phyloP scores from a whole-genome alignment of 2,797 vertebrate species.

The Leptatherina wallacei region DNA sequence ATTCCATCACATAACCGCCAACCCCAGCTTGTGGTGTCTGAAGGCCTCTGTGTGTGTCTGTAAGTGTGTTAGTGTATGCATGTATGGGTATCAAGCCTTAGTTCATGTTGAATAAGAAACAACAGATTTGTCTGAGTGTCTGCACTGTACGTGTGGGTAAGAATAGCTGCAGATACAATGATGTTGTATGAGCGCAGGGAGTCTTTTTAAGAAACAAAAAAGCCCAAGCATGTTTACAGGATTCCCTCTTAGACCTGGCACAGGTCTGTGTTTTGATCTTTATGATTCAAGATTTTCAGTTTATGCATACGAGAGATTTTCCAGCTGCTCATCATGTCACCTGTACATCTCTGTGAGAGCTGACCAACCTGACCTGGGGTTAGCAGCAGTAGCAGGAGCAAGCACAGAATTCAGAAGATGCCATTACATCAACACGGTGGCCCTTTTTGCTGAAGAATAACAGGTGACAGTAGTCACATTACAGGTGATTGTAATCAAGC shows the following conservation, averaged over 20 bases:
- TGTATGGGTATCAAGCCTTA: constrained; percentile 34
- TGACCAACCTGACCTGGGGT: constrained; percentile 43
- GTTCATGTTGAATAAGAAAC: constrained; percentile 32
- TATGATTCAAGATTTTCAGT: too few species aligned
- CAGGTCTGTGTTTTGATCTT: constrained; percentile 9
- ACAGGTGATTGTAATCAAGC: constrained; percentile 66
- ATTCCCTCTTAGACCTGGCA: constrained; percentile 23
- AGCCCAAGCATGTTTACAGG: background rate
- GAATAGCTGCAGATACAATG: constrained; percentile 1
- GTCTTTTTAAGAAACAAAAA: too few species aligned
- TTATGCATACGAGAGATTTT: background rate
- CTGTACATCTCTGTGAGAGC: constrained; percentile 25
- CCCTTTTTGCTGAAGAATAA: constrained; percentile 53
- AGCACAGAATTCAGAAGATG: constrained; percentile 52
- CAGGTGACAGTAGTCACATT: constrained; percentile 64
- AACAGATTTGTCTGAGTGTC: background rate
- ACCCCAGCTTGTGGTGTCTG: constrained; percentile 61
- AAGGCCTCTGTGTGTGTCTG: constrained; percentile 25
- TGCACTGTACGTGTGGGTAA: background rate
- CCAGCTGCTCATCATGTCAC: constrained; percentile 10
- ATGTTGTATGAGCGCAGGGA: background rate
- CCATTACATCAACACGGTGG: constrained; percentile 59
- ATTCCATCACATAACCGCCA: constrained; percentile 67
- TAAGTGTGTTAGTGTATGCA: constrained; percentile 9
- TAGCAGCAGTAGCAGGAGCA: constrained; percentile 19